Base-by-base conservation (phyloP, 2,888 invertebrate species). In the Torymus texanus region DNA sequence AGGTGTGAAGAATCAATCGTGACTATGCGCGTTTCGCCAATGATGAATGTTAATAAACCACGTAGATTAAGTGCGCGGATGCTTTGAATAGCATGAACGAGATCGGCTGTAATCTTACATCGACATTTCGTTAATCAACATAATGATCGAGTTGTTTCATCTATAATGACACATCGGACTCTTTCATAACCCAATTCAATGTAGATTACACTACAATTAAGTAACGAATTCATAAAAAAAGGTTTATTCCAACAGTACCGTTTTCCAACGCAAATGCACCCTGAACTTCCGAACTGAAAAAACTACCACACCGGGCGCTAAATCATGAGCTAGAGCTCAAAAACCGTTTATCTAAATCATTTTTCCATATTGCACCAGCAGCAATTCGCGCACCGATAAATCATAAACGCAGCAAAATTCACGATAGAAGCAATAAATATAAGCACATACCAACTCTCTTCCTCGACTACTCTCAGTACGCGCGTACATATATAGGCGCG, bases 21-120 rank as follows among this genome's bases (percentile, higher is more conserved):
- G 79, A 75, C 75, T 79, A 0, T 50, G 72, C 71, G 65, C 51
- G 67, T 79, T 29, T 8, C 14, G 4, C 41, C 41, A 41, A 14
- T 51, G 67, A 29, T 72, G 72, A 79, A 79, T 79, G 75, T 72
- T 79, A 79, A 75, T 75, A 62, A 75, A 70, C 18, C 55, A 8
- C 67, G 58, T 59, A 62, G 59, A 79, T 73, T 61, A 24, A 21
- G 21, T 21, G 14, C 55, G 61, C 59, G n/a, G 29, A 21, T 55
- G 61, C 24, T 55, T 41, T 41, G 41, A 41, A 65, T 71, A 63
- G 55, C 14, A 13, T 51, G 65, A 16, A 4, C 29, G 16, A n/a
- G 24, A 24, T 11, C 24, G 13, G 50, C 24, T 58, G 53, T 65
- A 79, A 75, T 79, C 79, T 75, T 70, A 8, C 41, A 71, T 75